Evolutionary conservation across 1,140 invertebrate genomes (phyloP).

Genomic region (Ectropis grisescens): DNA sequence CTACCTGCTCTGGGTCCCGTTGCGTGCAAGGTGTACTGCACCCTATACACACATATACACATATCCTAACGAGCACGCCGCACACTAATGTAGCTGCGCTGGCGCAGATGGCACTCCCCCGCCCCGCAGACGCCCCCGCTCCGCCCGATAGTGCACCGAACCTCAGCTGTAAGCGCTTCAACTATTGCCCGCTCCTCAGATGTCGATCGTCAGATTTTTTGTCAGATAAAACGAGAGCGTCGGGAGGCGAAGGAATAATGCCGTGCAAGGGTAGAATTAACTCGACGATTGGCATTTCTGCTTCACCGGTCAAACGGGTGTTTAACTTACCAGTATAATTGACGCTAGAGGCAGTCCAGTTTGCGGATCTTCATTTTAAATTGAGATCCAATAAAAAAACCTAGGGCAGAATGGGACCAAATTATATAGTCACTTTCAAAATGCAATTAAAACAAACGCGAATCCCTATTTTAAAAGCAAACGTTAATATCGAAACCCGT

Average conservation of each 20-base stretch:
- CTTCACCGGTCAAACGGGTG: not conserved
- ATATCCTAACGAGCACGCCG: slow-evolving; percentile 4
- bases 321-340: too few relatives aligned
- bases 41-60: slow-evolving; percentile 35
- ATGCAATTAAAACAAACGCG: too few relatives aligned
- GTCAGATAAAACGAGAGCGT: slow-evolving; percentile 22
- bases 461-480: too few relatives aligned
- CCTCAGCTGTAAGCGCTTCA: slow-evolving; percentile 18
- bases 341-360: too few relatives aligned
- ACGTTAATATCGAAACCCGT: too few relatives aligned
- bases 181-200: slow-evolving; percentile 32
- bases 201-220: slow-evolving; percentile 45
- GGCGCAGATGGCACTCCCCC: too few relatives aligned
- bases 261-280: slow-evolving; percentile 10
- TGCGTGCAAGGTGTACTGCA: slow-evolving; percentile 55
- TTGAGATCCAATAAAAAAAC: too few relatives aligned
- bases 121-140: slow-evolving; percentile 17
- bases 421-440: too few relatives aligned
- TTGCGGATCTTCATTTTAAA: too few relatives aligned
- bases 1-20: slow-evolving; percentile 58
- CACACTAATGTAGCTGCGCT: slow-evolving; percentile 13
- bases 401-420: too few relatives aligned
- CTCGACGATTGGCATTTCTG: slow-evolving; percentile 4
- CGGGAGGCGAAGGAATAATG: slow-evolving; percentile 6
- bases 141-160: slow-evolving; percentile 44